These are phyloP conservation scores for Trichonephila clavipes DNA, from an alignment of 1,140 invertebrate genomes.

Conservation along the genomic window DNA sequence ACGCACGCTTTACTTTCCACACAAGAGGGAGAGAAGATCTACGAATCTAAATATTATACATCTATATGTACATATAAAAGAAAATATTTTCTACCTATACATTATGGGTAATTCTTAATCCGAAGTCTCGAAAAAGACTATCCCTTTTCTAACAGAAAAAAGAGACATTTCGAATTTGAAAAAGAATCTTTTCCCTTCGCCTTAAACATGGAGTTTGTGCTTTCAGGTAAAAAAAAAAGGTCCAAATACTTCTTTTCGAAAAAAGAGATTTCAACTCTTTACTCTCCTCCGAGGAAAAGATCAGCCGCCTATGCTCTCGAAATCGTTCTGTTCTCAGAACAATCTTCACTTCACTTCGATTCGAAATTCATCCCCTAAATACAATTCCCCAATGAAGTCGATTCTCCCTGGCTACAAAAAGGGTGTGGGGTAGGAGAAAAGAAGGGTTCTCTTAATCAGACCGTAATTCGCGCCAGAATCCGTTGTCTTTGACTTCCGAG, in stretches of 20 bases:
- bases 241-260: not conserved
- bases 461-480: not conserved
- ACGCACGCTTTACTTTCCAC: no score
- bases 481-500: not conserved
- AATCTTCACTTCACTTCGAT: constrained; percentile 2
- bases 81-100: no score
- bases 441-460: not conserved
- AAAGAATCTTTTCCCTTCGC: not conserved
- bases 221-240: not conserved
- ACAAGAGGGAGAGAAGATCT: no score
- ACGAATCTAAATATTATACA: no score
- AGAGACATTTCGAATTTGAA: no score
- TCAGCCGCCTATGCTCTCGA: not conserved
- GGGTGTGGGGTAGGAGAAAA: not conserved
- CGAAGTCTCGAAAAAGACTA: no score
- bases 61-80: no score
- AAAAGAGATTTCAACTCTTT: constrained; percentile 18
- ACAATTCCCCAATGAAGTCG: constrained; percentile 4
- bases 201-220: not conserved
- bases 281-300: not conserved
- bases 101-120: no score
- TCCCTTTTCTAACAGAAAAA: no score
- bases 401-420: not conserved
- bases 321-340: constrained; percentile 1
- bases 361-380: not conserved